Conservation (phyloP, 2,113 vertebrate species). For the Chaenogobius annularis region DNA sequence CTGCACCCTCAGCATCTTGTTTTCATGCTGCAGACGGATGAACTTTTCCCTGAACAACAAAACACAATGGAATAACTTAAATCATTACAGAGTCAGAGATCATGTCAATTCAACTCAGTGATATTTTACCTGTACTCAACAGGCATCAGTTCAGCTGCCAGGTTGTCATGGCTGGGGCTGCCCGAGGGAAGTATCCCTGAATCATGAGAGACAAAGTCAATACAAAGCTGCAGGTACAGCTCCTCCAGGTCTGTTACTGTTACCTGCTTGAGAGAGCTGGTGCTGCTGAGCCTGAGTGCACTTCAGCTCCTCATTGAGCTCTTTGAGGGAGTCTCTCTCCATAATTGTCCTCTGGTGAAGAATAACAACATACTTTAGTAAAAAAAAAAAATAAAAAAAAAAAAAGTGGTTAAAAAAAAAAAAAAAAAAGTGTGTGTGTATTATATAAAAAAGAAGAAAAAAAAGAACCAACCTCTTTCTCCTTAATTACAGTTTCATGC, state of each 20-base stretch:
- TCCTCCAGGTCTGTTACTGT: not conserved
- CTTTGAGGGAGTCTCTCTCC: conserved; percentile 90
- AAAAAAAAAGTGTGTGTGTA: no score
- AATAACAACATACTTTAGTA: not conserved
- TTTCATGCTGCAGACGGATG: conserved; percentile 93
- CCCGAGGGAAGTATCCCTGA: conserved; percentile 76
- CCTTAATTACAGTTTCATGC: conserved; percentile 88
- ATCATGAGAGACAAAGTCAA: not conserved
- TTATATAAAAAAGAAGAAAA: no score
- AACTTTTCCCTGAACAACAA: conserved; percentile 85
- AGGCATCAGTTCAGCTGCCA: conserved; percentile 93
- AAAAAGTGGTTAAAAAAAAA: no score
- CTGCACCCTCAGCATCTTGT: conserved; percentile 93
- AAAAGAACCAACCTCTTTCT: conserved; percentile 85
- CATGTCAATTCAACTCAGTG: not conserved
- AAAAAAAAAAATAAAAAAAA: no score
- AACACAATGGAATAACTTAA: not conserved
- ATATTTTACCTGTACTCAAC: conserved; percentile 86
- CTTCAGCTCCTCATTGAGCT: conserved; percentile 93
- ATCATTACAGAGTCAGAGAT: not conserved
- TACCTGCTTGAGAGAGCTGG: conserved; percentile 90
- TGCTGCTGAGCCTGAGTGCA: conserved; percentile 91
- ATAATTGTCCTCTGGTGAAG: conserved; percentile 84
- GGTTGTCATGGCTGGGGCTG: conserved; percentile 85
- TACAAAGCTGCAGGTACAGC: not conserved